Base-by-base conservation (phyloP, 1,140 invertebrate species). In the Leptoteleia sp. region DNA sequence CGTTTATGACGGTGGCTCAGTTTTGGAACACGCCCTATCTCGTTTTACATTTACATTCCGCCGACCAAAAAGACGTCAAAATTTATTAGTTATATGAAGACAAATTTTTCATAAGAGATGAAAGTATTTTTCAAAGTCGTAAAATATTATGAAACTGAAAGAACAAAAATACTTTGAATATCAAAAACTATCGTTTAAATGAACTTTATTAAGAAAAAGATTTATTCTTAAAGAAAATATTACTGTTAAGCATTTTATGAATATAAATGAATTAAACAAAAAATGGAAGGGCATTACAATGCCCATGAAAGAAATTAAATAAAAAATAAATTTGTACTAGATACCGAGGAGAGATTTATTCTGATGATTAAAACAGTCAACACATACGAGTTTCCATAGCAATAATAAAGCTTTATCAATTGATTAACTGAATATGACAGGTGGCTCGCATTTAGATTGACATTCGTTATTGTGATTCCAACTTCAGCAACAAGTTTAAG, bases 361-460 rank as follows among this genome's bases (percentile, higher is more conserved):
- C 45, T 22, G 22, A 25, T 43, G 17, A 16, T 57, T 33, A 50
- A 65, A 50, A 33, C 48, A 57, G 48, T 22, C 31, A 64, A 35
- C 45, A 75, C 47, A 29, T 38, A 40, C 16, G 27, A 25, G 85
- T 86, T 84, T 83, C 83, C 82, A 84, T 84, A 81, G 82, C 15
- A 61, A 85, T 85, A 55, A 67, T 33, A 19, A 35, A 52, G 27
- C 54, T 82, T 87, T 88, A 89, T 87, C 86, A 83, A 50, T 64
- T 84, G 84, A 86, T 87, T 85, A 84, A 73, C 48, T 48, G 22
- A 59, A 38, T 37, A 67, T 48, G 62, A 82, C 87, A 88, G 82
- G 87, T 89, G 87, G 84, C 12, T 52, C 72, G 27, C 15, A 29
- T 78, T 81, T 76, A 54, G 31, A 76, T 43, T 65, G 38, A 22